A percentile compares a stretch with the other conserved stretches of the same genome.
Evolutionary conservation across 2,797 vertebrate genomes (phyloP).

Genomic region (Sebastes cheni): DNA sequence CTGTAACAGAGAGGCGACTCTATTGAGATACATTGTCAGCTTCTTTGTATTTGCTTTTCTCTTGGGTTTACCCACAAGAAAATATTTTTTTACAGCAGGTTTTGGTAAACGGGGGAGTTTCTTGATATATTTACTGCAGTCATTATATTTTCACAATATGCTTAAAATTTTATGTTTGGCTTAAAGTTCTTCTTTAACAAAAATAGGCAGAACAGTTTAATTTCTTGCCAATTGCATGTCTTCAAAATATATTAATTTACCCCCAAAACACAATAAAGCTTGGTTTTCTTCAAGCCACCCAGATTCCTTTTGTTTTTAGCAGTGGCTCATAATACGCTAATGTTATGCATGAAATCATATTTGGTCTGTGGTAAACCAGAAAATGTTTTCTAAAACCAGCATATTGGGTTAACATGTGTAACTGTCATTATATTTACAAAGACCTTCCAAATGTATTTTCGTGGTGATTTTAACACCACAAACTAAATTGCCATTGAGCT

Average conservation of each 20-base stretch:
- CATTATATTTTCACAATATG: not conserved
- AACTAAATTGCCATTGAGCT: not conserved
- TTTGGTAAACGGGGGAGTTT: not conserved
- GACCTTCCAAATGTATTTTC: not conserved
- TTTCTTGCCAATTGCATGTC: not conserved
- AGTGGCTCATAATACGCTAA: not conserved
- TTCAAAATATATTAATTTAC: not conserved
- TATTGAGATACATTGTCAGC: not conserved
- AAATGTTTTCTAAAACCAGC: not conserved
- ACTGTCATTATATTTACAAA: not conserved
- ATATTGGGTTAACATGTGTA: not conserved
- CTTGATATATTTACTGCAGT: too few relatives aligned
- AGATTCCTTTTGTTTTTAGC: not conserved
- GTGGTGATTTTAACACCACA: not conserved
- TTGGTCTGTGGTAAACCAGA: not conserved
- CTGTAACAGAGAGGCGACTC: slow-evolving; percentile 62
- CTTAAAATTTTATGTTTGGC: not conserved
- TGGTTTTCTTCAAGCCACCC: not conserved
- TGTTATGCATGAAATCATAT: not conserved
- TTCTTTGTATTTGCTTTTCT: not conserved
- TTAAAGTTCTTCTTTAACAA: not conserved
- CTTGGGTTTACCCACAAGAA: not conserved
- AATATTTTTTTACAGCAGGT: not conserved
- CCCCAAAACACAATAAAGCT: not conserved
- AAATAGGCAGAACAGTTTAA: not conserved